These are phyloP conservation scores for Anodontia alba DNA, from an alignment of 2,888 invertebrate species.

Conservation along the genomic window DNA sequence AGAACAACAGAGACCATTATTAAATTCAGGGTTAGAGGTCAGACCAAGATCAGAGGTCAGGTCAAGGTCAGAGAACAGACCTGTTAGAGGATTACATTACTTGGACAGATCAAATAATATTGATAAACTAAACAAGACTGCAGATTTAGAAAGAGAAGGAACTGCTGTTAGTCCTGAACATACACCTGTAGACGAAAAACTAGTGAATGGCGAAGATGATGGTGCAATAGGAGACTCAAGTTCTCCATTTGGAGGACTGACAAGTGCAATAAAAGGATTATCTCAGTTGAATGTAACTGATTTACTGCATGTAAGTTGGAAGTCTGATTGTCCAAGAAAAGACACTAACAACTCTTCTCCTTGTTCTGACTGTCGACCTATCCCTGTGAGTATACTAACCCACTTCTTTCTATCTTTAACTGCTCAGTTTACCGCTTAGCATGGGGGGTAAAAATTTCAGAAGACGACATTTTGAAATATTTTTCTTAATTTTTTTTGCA, in stretches of 20 bases:
- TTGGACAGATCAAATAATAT: conserved; percentile 7
- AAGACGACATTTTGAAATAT: too few species aligned
- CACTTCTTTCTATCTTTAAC: background rate
- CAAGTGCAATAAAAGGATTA: conserved; percentile 21
- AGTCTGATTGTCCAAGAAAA: conserved; percentile 61
- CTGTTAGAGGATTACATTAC: conserved; percentile 56
- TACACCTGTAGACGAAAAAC: background rate
- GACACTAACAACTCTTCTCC: conserved; percentile 62
- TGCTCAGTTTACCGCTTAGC: too few species aligned
- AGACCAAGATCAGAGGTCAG: background rate
- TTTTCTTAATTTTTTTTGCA: too few species aligned
- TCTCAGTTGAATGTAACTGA: conserved; percentile 70
- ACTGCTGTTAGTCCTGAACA: background rate
- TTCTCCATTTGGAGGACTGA: background rate
- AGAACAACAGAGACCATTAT: background rate
- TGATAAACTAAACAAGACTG: background rate
- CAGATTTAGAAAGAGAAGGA: background rate
- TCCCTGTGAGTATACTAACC: conserved; percentile 72
- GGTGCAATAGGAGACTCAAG: background rate
- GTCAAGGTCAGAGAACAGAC: conserved; percentile 24
- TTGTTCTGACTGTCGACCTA: conserved; percentile 71
- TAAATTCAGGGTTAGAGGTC: background rate
- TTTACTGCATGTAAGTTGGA: conserved; percentile 79
- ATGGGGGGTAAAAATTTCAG: too few species aligned
- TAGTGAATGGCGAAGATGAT: conserved; percentile 1